A percentile compares a stretch with the other conserved stretches of the same genome.
phyloP scores from a whole-genome alignment of 2,888 invertebrate species.

The Callyntrura sp. region DNA sequence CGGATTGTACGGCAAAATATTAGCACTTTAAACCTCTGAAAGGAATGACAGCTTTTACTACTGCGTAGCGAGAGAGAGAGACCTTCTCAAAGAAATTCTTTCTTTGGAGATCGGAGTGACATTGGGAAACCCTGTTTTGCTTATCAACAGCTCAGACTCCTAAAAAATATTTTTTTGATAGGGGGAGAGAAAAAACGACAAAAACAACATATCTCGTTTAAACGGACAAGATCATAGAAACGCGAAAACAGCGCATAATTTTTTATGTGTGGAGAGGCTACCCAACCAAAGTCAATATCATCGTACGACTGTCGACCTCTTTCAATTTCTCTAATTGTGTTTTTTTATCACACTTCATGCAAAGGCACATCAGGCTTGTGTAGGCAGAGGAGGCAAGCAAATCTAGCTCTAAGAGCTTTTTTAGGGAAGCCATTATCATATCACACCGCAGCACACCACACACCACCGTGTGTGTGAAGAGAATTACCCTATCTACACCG shows the following conservation, averaged over 20 bases:
- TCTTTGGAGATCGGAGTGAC: too few relatives aligned
- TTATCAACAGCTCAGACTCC: too few relatives aligned
- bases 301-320: background rate
- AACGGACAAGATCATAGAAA: background rate
- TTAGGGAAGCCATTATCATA: too few relatives aligned
- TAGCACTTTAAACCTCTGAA: conserved; percentile 33
- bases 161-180: too few relatives aligned
- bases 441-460: background rate
- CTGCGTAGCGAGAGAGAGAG: background rate
- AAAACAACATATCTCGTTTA: too few relatives aligned
- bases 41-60: background rate
- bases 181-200: too few relatives aligned
- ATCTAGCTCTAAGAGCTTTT: too few relatives aligned
- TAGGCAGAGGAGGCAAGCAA: background rate
- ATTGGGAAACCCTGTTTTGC: too few relatives aligned
- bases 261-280: conserved; percentile 4
- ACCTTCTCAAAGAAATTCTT: background rate
- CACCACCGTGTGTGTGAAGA: background rate
- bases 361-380: background rate
- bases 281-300: background rate
- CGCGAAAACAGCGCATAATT: background rate
- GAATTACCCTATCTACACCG: too few relatives aligned
- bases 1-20: background rate
- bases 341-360: background rate
- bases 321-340: conserved; percentile 8